Evolutionary conservation across 2,797 vertebrate species (phyloP), one percentile per base, ranked within the genome.

Genomic region (Pipistrellus pipistrellus): DNA sequence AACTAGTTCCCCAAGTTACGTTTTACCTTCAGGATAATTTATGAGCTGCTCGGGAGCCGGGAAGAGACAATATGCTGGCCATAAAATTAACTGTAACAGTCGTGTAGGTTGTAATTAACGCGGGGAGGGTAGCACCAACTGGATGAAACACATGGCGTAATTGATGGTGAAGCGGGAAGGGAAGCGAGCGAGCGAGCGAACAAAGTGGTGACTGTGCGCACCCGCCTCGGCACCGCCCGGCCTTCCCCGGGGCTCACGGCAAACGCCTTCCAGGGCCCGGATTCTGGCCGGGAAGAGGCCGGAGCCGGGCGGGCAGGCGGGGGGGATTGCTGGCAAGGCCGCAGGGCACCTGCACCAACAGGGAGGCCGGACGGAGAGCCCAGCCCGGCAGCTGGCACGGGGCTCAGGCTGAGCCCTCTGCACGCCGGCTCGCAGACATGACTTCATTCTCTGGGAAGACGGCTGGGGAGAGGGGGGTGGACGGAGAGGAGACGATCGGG

Each of bases 21-120:
- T 99, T 99, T 99, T 99, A 99, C 99, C 99, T 99, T 99, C 99
- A 99, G 98, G 99, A 99, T 99, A 99, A 99, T 99, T 99, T 99
- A 99, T 99, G 99, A 99, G 99, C 99, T 98, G 98, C 99, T 99
- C 98, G 95, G 97, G 98, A 99, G 99, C 99, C 99, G 99, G 99
- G 99, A 99, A 99, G 98, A 99, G 99, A 99, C 99, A 99, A 99
- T 99, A 99, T 99, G 99, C 99, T 99, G 98, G 99, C 99, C 98
- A 99, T 99, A 99, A 99, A 99, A 99, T 99, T 99, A 99, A 99
- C 99, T 99, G 99, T 99, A 99, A 99, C 99, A 99, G 99, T 98
- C 98, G 99, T 99, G 99, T 99, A 99, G 99, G 99, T 99, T 99
- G 99, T 99, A 99, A 99, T 99, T 99, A 99, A 99, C 99, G 99